Evolutionary conservation across 2,113 vertebrate genomes (phyloP).

Genomic region (Spizaetus ornatus): DNA sequence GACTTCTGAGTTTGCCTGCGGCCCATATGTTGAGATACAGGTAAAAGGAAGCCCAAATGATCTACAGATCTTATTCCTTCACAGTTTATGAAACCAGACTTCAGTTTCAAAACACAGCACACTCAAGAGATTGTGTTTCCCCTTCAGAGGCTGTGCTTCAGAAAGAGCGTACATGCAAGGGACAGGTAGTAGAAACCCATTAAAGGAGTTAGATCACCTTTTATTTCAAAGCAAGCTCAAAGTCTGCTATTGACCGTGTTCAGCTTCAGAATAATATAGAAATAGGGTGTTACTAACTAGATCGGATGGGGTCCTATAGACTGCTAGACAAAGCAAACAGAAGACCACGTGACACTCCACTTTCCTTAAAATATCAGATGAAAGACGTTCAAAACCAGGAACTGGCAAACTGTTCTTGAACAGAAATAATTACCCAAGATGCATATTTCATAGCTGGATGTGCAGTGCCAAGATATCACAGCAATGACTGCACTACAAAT

Average conservation of each 20-base stretch:
- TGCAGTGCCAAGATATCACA: background rate
- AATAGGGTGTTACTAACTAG: background rate
- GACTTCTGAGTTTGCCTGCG: background rate
- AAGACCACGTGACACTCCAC: background rate
- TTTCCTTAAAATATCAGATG: background rate
- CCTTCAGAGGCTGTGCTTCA: background rate
- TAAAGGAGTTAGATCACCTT: background rate
- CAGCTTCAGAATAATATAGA: background rate
- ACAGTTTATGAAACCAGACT: background rate
- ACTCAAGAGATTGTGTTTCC: background rate
- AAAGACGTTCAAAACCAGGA: background rate
- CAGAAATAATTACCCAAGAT: background rate
- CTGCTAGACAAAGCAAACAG: background rate
- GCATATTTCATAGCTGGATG: background rate
- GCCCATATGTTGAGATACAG: background rate
- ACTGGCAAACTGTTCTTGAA: background rate
- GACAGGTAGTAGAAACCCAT: background rate
- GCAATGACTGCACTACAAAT: background rate
- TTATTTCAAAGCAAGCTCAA: background rate
- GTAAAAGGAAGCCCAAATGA: background rate
- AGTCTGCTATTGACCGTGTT: background rate
- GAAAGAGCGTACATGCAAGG: background rate
- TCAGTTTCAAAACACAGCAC: background rate
- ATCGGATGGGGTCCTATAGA: background rate
- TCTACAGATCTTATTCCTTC: background rate